A percentile compares a stretch with the other conserved stretches of the same genome.
Evolutionary conservation across 2,888 invertebrate genomes (phyloP).

Genomic region (Julus scanicus): DNA sequence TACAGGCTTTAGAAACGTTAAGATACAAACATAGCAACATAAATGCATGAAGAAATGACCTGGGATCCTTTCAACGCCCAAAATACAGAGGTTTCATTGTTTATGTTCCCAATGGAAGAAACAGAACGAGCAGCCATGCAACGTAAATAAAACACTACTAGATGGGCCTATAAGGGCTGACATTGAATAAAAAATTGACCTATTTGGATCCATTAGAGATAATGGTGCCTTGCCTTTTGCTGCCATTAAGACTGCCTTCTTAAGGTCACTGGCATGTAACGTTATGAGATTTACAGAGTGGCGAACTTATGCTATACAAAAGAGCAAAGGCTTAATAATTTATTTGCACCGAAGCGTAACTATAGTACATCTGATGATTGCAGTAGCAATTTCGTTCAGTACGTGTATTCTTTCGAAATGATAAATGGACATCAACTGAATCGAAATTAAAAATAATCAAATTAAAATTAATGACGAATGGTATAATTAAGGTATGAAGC

Average conservation of each 20-base stretch:
- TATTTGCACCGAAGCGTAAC: background rate
- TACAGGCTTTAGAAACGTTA: background rate
- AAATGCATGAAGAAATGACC: background rate
- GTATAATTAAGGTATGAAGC: no score
- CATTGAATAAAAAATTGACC: conserved; percentile 42
- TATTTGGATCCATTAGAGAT: conserved; percentile 34
- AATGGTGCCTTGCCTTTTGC: background rate
- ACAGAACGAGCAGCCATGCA: background rate
- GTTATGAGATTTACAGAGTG: background rate
- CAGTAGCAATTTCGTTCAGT: background rate
- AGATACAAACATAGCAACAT: background rate
- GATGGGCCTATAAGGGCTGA: conserved; percentile 30
- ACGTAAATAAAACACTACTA: conserved; percentile 28
- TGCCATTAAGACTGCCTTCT: conserved; percentile 14
- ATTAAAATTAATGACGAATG: background rate
- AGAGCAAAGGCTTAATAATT: conserved; percentile 5
- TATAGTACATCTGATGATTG: background rate
- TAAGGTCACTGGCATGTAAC: conserved; percentile 17
- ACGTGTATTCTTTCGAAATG: background rate
- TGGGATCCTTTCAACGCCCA: background rate
- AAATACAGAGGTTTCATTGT: background rate
- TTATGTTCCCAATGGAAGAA: background rate
- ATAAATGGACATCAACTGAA: background rate
- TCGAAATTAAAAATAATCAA: background rate
- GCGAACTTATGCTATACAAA: background rate